A percentile compares a stretch with the other conserved stretches of the same genome.
phyloP scores from a whole-genome alignment of 2,797 vertebrate species.

The Sciaenops ocellatus region DNA sequence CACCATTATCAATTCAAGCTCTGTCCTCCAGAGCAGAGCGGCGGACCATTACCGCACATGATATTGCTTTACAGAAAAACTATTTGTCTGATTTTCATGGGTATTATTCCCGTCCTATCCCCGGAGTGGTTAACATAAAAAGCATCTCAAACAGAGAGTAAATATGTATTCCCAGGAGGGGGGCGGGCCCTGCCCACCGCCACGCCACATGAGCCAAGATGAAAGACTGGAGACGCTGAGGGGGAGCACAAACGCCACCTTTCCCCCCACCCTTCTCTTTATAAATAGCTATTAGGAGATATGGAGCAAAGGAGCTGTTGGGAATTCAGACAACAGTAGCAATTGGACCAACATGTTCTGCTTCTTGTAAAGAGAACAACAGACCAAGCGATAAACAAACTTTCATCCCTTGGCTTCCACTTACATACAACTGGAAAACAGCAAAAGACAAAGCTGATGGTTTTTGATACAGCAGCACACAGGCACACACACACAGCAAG shows the following conservation, averaged over 20 bases:
- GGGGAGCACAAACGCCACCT: slow-evolving; percentile 42
- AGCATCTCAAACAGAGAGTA: slow-evolving; percentile 61
- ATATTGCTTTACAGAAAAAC: slow-evolving; percentile 29
- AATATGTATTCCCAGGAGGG: slow-evolving; percentile 60
- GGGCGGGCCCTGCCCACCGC: slow-evolving; percentile 46
- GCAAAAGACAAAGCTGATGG: slow-evolving; percentile 5
- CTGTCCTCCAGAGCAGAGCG: slow-evolving; percentile 4
- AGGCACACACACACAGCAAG: slow-evolving; percentile 1
- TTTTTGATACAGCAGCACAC: background rate
- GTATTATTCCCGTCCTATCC: slow-evolving; percentile 40
- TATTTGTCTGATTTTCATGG: slow-evolving; percentile 48
- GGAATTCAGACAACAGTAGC: slow-evolving; percentile 63
- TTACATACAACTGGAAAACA: slow-evolving; percentile 16
- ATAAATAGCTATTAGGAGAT: slow-evolving; percentile 73
- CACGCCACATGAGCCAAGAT: slow-evolving; percentile 54
- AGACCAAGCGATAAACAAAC: slow-evolving; percentile 49
- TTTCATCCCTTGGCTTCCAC: slow-evolving; percentile 34
- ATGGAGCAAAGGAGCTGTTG: slow-evolving; percentile 52
- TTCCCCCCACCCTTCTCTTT: slow-evolving; percentile 37
- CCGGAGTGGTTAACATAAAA: slow-evolving; percentile 62
- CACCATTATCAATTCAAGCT: background rate
- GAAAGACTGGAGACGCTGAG: slow-evolving; percentile 59
- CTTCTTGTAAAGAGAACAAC: slow-evolving; percentile 55
- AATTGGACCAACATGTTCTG: slow-evolving; percentile 55
- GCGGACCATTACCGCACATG: slow-evolving; percentile 12